Conservation (phyloP, 2,113 vertebrate species). For the Cettia cetti region DNA sequence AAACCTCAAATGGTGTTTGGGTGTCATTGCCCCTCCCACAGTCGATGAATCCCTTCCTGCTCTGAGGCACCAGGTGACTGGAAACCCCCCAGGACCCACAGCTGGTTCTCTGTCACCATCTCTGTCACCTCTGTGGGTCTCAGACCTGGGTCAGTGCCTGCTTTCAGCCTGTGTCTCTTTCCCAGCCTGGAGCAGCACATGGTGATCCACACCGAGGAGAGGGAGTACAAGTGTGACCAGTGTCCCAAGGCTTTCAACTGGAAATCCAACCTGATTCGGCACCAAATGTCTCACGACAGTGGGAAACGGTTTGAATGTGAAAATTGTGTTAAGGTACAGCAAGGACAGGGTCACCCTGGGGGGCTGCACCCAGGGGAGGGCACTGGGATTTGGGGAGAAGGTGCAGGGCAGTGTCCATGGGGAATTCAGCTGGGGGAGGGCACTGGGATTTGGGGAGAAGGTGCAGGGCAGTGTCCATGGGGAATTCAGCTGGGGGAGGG, state of each 20-base stretch:
- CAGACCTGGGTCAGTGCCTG: neutral
- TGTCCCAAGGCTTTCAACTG: conserved; percentile 99
- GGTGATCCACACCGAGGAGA: conserved; percentile 95
- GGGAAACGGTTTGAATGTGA: conserved; percentile 99
- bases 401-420: no score
- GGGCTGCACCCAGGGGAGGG: neutral
- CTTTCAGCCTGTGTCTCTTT: neutral
- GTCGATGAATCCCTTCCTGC: rapidly evolving
- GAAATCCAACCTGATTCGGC: conserved; percentile 99
- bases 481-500: no score
- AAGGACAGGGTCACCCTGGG: rapidly evolving
- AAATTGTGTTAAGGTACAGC: conserved; percentile 96
- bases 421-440: neutral
- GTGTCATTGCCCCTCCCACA: neutral
- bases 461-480: no score
- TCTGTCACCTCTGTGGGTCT: neutral
- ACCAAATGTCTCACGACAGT: conserved; percentile 99
- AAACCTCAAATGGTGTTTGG: neutral
- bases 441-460: neutral
- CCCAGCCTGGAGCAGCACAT: conserved; percentile 96
- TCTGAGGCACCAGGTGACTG: neutral
- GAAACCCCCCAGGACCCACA: rapidly evolving
- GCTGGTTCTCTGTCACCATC: neutral
- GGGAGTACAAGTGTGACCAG: conserved; percentile 99
- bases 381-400: rapidly evolving